Evolutionary conservation across 2,888 invertebrate genomes (phyloP), one percentile per base, ranked within the genome.

Genomic region (Busseola fusca): DNA sequence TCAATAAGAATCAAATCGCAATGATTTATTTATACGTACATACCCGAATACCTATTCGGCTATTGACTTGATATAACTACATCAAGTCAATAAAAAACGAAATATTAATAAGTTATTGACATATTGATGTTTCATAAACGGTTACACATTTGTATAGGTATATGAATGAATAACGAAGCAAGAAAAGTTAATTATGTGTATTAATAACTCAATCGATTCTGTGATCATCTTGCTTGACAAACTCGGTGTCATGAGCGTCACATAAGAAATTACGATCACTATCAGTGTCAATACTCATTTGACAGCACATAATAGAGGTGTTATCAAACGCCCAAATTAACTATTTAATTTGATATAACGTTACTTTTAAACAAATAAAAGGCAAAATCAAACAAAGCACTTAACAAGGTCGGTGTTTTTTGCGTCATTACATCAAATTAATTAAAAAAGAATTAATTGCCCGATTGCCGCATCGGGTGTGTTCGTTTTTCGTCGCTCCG

Each of bases 401-500:
- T 70, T 76, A 80, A 79, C 80, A 74, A 74, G 72, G 27, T 64
- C 54, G 50, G 27, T 63, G 5, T 45, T 64, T 84, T 85, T 84
- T 80, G 76, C 64, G 42, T 74, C 74, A 81, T 80, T 83, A 82
- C 78, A 78, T 74, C 54, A 80, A 84, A 83, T 89, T 87, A 87
- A 87, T 86, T 85, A 81, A 82, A 83, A 82, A 79, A 66, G 25
- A 79, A 85, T 83, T 85, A 85, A 87, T 84, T 87, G 86, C 83
- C 87, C 84, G 84, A 87, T 84, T 87, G 85, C 84, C 87, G 80
- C 84, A 87, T 89, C 86, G 72, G 80, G 73, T 69, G 74, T 65
- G 70, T 83, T 77, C 76, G 85, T 82, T 69, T 77, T 87, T 84
- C 83, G 73, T 78, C 34, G 72, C 73, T 84, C 64, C 54, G 81